These are phyloP conservation scores for Polietes domitor DNA, from an alignment of 2,888 invertebrate genomes.

Conservation along the genomic window DNA sequence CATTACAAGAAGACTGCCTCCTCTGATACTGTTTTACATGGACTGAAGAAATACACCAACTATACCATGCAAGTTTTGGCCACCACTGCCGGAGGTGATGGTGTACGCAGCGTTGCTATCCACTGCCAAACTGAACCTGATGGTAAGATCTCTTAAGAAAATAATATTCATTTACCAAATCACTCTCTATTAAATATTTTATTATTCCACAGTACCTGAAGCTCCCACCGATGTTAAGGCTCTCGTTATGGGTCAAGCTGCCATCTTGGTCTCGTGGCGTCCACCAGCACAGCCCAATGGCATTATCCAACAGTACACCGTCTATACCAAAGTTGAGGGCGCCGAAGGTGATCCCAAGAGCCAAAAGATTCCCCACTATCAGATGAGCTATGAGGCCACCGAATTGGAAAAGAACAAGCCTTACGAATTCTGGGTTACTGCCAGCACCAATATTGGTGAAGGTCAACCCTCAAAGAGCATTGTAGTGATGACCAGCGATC, in stretches of 20 bases:
- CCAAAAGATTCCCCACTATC: slow-evolving; percentile 90
- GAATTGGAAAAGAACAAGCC: slow-evolving; percentile 90
- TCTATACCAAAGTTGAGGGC: slow-evolving; percentile 91
- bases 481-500: slow-evolving; percentile 88
- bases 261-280: slow-evolving; percentile 96
- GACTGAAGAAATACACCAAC: slow-evolving; percentile 96
- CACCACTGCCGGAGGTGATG: slow-evolving; percentile 97
- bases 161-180: not conserved
- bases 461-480: slow-evolving; percentile 95
- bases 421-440: slow-evolving; percentile 97
- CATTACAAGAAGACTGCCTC: slow-evolving; percentile 96
- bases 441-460: slow-evolving; percentile 96
- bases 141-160: too few species aligned
- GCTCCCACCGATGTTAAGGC: slow-evolving; percentile 96
- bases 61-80: slow-evolving; percentile 98
- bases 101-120: slow-evolving; percentile 88
- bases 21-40: slow-evolving; percentile 95
- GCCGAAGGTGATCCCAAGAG: slow-evolving; percentile 86
- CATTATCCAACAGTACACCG: slow-evolving; percentile 94
- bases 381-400: slow-evolving; percentile 93
- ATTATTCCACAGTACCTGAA: slow-evolving; percentile 88
- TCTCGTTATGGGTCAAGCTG: slow-evolving; percentile 93
- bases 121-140: slow-evolving; percentile 98
- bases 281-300: slow-evolving; percentile 96
- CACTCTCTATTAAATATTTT: not conserved